Base-by-base conservation (phyloP, 2,113 vertebrate genomes). In the Bubalus kerabau region DNA sequence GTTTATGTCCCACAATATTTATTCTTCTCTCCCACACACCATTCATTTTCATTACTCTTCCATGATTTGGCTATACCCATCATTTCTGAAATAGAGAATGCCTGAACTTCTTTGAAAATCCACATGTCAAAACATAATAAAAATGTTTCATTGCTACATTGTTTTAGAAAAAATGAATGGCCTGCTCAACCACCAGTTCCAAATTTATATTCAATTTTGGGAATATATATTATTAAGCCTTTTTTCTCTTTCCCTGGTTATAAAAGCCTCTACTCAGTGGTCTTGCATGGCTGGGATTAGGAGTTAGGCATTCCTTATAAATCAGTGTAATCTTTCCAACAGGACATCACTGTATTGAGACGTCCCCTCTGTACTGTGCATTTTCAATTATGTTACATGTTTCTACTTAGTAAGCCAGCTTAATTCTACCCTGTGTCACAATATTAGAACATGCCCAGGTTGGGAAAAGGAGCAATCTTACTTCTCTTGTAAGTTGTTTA, bases 401-500 rank as follows among this genome's bases (percentile, higher is more conserved):
- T 99, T 99, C 98, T 98, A 98, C 98, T 99, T 99, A 99, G 99
- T 99, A 99, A 99, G 98, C 99, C 99, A 99, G 99, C 99, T 99
- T 99, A 99, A 99, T 99, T 99, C 99, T 98, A 94, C 1, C 94
- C 98, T 97, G 95, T 99, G 98, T 98, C 98, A 99, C 98, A 99
- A 99, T 99, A 99, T 99, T 99, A 99, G 98, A 99, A 98, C 98
- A 98, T 98, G 98, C 97, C 98, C 98, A 98, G 98, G 98, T 98
- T 98, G 98, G 98, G 96, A 98, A 99, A 98, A 98, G 97, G 99
- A 99, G 98, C 99, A 99, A 99, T 99, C 98, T 99, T 98, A 98
- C 98, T 98, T 98, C 98, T 98, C 98, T 98, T 99, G 99, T 99
- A 99, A 99, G 99, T 99, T 99, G 98, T 99, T 99, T 99, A 99